Evolutionary conservation across 2,888 invertebrate genomes (phyloP).

Genomic region (Arrhopalites spinosus): DNA sequence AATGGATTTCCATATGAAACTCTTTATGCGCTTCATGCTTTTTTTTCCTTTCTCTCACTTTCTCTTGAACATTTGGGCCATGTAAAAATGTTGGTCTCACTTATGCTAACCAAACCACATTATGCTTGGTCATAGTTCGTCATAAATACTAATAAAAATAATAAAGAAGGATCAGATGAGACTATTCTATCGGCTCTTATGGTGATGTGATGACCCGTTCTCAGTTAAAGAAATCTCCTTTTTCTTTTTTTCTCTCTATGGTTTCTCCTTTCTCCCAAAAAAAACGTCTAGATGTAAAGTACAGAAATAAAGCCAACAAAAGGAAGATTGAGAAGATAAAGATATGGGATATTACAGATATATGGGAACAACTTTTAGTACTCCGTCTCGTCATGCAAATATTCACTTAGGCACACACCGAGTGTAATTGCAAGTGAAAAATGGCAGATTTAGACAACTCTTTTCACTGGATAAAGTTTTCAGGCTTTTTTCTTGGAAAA

Average conservation of each 20-base stretch:
- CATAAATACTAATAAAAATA: slow-evolving; percentile 21
- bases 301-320: too few relatives aligned
- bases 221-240: neutral
- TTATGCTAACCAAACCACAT: slow-evolving; percentile 21
- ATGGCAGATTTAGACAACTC: neutral
- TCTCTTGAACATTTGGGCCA: neutral
- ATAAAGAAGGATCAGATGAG: slow-evolving; percentile 29
- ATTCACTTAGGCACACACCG: neutral
- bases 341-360: too few relatives aligned
- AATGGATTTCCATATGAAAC: neutral
- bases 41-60: too few relatives aligned
- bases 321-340: too few relatives aligned
- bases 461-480: too few relatives aligned
- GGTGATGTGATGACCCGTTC: slow-evolving; percentile 26
- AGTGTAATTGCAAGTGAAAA: neutral
- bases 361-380: too few relatives aligned
- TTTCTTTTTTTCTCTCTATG: neutral
- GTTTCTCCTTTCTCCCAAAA: too few relatives aligned
- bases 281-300: too few relatives aligned
- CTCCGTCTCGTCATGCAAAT: neutral
- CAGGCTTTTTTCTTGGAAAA: too few relatives aligned
- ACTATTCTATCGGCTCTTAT: slow-evolving; percentile 7
- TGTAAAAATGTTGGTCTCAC: neutral
- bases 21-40: neutral
- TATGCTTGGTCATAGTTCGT: slow-evolving; percentile 4